These are phyloP conservation scores for Zingel zingel DNA, from an alignment of 2,113 vertebrate species.

Conservation along the genomic window DNA sequence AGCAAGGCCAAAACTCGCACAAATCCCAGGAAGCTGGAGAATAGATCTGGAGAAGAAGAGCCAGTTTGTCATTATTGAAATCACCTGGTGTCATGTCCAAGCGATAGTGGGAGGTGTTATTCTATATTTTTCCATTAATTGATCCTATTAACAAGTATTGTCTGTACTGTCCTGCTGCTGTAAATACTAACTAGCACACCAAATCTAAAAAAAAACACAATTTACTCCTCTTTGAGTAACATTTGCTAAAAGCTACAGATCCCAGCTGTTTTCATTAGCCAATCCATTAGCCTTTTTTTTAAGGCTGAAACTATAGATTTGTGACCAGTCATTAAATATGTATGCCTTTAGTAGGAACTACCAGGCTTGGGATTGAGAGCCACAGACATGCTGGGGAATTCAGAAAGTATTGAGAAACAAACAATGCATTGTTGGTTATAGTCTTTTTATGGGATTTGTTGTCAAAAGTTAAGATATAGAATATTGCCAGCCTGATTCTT, in stretches of 20 bases:
- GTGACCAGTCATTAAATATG: not conserved
- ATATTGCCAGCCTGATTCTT: not conserved
- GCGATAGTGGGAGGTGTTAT: not conserved
- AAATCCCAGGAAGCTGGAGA: constrained; percentile 45
- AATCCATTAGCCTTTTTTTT: not conserved
- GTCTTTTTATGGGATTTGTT: not conserved
- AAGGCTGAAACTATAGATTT: not conserved
- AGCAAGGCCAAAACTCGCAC: constrained; percentile 52
- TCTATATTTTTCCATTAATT: not conserved
- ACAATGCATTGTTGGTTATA: no score
- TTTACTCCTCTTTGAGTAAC: not conserved
- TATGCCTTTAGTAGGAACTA: not conserved
- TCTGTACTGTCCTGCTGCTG: not conserved
- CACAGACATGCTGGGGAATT: not conserved
- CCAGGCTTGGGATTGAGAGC: not conserved
- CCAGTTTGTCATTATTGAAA: constrained; percentile 64
- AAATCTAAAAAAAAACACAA: not conserved
- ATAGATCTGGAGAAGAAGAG: constrained; percentile 29
- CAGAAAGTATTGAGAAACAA: not conserved
- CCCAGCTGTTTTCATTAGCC: not conserved
- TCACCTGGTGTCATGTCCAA: constrained; percentile 46
- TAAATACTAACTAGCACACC: not conserved
- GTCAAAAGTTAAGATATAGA: not conserved
- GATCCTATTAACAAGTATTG: not conserved
- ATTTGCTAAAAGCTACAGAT: not conserved